A percentile compares a stretch with the other conserved stretches of the same genome.
phyloP scores from a whole-genome alignment of 1,140 invertebrate genomes.

The Polypedilum vanderplanki region DNA sequence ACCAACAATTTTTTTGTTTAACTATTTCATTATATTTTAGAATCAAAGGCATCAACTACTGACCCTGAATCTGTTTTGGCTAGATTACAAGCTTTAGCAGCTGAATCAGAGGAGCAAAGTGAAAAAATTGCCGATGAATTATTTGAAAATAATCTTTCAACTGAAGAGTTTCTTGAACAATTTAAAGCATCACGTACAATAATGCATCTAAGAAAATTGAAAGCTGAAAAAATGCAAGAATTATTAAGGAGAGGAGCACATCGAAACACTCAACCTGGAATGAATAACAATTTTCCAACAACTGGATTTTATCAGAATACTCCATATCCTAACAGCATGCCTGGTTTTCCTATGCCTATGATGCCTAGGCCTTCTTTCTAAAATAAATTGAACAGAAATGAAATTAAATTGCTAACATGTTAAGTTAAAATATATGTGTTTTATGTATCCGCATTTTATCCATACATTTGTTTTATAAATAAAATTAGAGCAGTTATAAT shows the following conservation, averaged over 20 bases:
- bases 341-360: not conserved
- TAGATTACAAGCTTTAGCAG: constrained; percentile 72
- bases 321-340: not conserved
- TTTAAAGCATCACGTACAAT: constrained; percentile 64
- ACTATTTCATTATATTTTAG: constrained; percentile 43
- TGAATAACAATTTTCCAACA: constrained; percentile 39
- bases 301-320: constrained; percentile 35
- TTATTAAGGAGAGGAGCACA: constrained; percentile 51
- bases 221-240: constrained; percentile 81
- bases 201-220: constrained; percentile 74
- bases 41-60: constrained; percentile 60
- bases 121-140: constrained; percentile 73
- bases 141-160: constrained; percentile 59
- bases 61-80: constrained; percentile 75
- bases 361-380: not conserved
- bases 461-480: too few species aligned
- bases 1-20: not conserved
- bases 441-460: too few species aligned
- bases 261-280: constrained; percentile 39
- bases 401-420: too few species aligned
- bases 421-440: too few species aligned
- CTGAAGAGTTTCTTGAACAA: constrained; percentile 72
- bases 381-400: not conserved
- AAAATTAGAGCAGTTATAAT: too few species aligned
- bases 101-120: constrained; percentile 81